Percentiles rank a stretch among this genome's conserved stretches.
Conservation (phyloP, 2,797 vertebrate species). For the Anguilla pacifica region DNA sequence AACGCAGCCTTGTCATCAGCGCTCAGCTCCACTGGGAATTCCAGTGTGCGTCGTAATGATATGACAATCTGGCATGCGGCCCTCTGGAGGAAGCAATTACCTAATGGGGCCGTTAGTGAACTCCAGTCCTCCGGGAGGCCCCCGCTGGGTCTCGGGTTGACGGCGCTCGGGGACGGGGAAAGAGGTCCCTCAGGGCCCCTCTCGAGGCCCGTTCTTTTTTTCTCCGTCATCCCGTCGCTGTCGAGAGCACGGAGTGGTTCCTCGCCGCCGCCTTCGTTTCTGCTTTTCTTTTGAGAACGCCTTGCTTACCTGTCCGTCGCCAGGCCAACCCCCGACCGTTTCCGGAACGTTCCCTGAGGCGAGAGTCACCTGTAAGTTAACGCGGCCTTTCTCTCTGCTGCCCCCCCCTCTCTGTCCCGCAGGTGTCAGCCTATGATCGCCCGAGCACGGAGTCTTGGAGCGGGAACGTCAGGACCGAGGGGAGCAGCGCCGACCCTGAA, state of each 20-base stretch:
- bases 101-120: constrained; percentile 66
- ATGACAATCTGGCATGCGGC: constrained; percentile 62
- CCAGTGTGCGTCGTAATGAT: constrained; percentile 57
- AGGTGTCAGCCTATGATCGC: constrained; percentile 81
- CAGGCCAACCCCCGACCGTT: not conserved
- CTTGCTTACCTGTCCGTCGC: too few relatives aligned
- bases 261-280: not conserved
- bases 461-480: constrained; percentile 73
- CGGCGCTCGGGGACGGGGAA: not conserved
- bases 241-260: not conserved
- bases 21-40: constrained; percentile 37
- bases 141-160: not conserved
- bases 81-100: constrained; percentile 70
- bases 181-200: not conserved
- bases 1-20: constrained; percentile 55
- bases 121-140: constrained; percentile 52
- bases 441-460: constrained; percentile 54
- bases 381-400: constrained; percentile 42
- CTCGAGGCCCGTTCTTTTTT: not conserved
- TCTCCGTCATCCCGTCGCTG: not conserved
- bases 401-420: constrained; percentile 57
- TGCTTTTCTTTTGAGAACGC: not conserved
- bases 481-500: constrained; percentile 81
- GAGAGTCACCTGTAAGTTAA: constrained; percentile 41
- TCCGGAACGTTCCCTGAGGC: not conserved